Evolutionary conservation across 1,140 invertebrate genomes (phyloP), one percentile per base, ranked within the genome.

Genomic region (Acyrthosiphon pisum): DNA sequence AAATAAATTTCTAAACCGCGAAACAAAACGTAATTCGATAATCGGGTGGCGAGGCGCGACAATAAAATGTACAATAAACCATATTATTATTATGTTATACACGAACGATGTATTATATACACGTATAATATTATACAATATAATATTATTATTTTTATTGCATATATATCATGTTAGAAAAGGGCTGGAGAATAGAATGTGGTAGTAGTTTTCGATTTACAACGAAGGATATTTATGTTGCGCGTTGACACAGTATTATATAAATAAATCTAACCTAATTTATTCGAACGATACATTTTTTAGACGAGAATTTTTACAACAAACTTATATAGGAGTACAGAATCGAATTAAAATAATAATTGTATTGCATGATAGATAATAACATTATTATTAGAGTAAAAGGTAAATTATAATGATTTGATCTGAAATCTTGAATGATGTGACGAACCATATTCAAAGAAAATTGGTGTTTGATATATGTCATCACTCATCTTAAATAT

Each of bases 51-150:
- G 18, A 76, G 60, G 26, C 84, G 26, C 14, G 84, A 46, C 9
- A 46, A 86, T 86, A 86, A 46, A 46, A 86, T 46, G 44, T 44
- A 44, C 37, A 11, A 84, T 84, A 84, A 84, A 84, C 83, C 37
- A 84, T 76, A 76, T 76, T 76, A 68, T 68, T 68, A 76, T 84
- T 26, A 41, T 84, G 37, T 84, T 84, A 84, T 84, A 84, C 11
- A 46, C 41, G 11, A 30, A 86, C 14, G 41, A 86, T 86, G 46
- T 86, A 86, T 84, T 22, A 53, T 22, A 53, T 50, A 87, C 18
- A 86, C 84, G 35, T 11, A 88, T 46, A 88, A 88, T 26, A 41
- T 30, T n/a, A 30, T 68, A 68, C 30, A 30, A 81, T 81, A 81
- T 81, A 81, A 68, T 68, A 76, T 76, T 76, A 53, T 53, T 53